A percentile compares a stretch with the other conserved stretches of the same genome.
Evolutionary conservation across 2,113 vertebrate species (phyloP).

Genomic region (Physeter macrocephalus): DNA sequence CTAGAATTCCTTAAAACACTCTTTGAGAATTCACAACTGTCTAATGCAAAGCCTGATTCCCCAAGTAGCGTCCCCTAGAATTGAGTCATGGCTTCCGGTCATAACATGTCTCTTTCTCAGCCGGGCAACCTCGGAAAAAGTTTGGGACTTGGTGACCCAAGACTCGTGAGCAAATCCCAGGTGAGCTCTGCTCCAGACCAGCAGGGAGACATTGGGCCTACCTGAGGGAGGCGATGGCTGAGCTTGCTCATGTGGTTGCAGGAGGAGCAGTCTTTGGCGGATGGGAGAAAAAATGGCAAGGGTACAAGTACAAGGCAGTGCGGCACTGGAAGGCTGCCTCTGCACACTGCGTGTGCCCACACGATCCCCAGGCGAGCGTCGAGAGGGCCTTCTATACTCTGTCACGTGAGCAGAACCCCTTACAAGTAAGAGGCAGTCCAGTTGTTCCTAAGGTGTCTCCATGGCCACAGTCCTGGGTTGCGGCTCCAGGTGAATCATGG

Average conservation of each 20-base stretch:
- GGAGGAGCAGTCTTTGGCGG: not conserved
- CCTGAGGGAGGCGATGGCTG: not conserved
- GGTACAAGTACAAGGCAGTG: not conserved
- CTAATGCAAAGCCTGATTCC: not conserved
- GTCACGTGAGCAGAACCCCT: not conserved
- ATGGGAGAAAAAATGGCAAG: not conserved
- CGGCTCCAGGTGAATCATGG: not conserved
- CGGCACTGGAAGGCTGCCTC: not conserved
- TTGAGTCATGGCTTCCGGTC: not conserved
- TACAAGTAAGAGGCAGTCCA: too few relatives aligned
- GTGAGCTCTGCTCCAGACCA: not conserved
- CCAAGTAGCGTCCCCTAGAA: not conserved
- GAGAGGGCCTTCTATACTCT: too few relatives aligned
- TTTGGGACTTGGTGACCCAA: not conserved
- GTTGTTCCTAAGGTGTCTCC: not conserved
- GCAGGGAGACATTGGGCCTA: rapidly evolving
- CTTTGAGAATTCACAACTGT: not conserved
- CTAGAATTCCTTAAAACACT: not conserved
- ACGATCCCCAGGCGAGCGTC: not conserved
- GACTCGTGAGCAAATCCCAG: not conserved
- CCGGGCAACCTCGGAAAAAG: not conserved
- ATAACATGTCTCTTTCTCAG: not conserved
- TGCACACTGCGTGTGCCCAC: not conserved
- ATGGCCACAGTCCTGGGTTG: not conserved
- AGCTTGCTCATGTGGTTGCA: not conserved